Base-by-base conservation (phyloP, 2,797 vertebrate species). In the Muscicapa comitata region DNA sequence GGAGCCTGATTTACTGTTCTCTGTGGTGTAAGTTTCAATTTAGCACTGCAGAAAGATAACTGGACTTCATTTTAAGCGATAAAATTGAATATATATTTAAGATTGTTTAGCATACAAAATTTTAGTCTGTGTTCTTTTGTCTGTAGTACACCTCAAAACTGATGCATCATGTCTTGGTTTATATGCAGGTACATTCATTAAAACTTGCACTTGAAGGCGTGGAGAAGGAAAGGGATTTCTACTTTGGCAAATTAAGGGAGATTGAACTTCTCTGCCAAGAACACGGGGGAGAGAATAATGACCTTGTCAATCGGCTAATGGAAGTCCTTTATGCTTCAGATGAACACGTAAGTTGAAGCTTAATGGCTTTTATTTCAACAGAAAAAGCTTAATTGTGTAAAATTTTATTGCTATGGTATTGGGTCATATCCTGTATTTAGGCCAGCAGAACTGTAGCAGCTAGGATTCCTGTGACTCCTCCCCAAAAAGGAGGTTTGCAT, bases 201-300 rank as follows among this genome's bases (percentile, higher is more conserved):
- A 99, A 99, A 98, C 97, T 98, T 96, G 99, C 99, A 94, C 98
- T 99, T 92, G 99, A 99, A 98, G 99, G 99, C 1, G 98, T 99
- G 96, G 99, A 99, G 97, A 99, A 99, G 96, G 99, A 99, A 97
- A 98, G 99, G 95, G 99, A 99, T 98, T 99, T 99, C 98, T 99
- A 99, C 98, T 99, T 99, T 55, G 98, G 99, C 83, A 99, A 99
- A 97, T 98, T 99, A 98, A 98, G 99, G 94, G 99, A 99, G 97
- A 99, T 99, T 88, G 99, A 99, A 97, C 98, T 99, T 72, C 98
- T 99, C 91, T 99, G 99, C 97, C 99, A 99, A 97, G 99, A 99
- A 25, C 99, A 99, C 1, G 98, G 98, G 38, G 98, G 99, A 97
- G 99, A 99, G 96, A 99, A 98, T 26, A 98, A 98, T 29, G 98